Evolutionary conservation across 2,113 vertebrate species (phyloP), one percentile per base, ranked within the genome.

Genomic region (Gasterosteus aculeatus): DNA sequence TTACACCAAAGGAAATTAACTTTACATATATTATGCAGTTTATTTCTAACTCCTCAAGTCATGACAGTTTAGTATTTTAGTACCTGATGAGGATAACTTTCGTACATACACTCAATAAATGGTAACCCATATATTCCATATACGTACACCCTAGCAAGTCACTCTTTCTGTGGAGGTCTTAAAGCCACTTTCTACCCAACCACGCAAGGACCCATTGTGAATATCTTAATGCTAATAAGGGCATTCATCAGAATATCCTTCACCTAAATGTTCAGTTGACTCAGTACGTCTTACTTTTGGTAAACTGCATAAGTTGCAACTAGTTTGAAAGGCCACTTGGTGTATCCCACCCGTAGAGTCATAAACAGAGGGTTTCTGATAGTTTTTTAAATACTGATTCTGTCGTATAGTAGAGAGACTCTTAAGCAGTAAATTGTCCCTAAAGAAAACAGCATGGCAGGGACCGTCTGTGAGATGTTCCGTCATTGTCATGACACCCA

Each of bases 401-500:
- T 76, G 56, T 61, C 14, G 10, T 58, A 22, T 58, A 60, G 15
- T 44, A 26, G 22, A 78, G 51, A 77, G 39, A 79, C 44, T 72
- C 72, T 26, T 61, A 63, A 54, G 18, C 62, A 80, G 71, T 80
- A 64, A 69, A 79, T 83, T 2, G 73, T 72, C 59, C 54, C 6
- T 31, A 41, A 10, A 66, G 51, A 67, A 70, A 56, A 56, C 22
- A 58, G 57, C 78, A 66, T 78, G 79, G 85, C 47, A 66, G 74
- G 68, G 78, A 80, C 65, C 41, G 26, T 75, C 7, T 68, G 76
- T 89, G 75, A 82, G 73, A 78, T 70, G 49, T 84, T 82, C 22
- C 80, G 71, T 75, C 80, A 75, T 72, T 68, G 60, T 86, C 70
- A 78, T 86, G 79, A 80, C 69, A 89, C 75, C 44, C 14, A 80